Conservation (phyloP, 1,140 invertebrate species). For the Tigriopus japonicus region DNA sequence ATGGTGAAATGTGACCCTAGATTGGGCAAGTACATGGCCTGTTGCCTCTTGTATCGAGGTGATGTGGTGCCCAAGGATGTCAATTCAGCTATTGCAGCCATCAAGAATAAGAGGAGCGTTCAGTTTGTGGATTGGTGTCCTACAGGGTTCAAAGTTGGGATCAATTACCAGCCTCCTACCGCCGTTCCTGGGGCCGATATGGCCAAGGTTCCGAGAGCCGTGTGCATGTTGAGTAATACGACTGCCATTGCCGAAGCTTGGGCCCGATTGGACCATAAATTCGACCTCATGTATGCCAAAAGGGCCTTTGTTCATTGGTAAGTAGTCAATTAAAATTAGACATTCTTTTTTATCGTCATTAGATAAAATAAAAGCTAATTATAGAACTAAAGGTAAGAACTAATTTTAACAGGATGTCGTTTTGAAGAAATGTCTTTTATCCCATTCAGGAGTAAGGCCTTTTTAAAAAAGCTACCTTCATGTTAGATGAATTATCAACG, state of each 20-base stretch:
- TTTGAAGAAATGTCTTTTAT: too few species aligned
- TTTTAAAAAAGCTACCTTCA: too few species aligned
- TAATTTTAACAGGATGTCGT: too few species aligned
- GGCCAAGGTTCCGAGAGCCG: constrained; percentile 32
- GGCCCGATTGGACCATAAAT: constrained; percentile 31
- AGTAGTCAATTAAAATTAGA: too few species aligned
- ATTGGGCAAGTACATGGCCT: constrained; percentile 76
- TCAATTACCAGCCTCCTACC: constrained; percentile 34
- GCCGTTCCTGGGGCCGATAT: constrained; percentile 39
- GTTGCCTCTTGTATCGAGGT: constrained; percentile 56
- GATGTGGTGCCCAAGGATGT: constrained; percentile 59
- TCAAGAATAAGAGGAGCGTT: constrained; percentile 62
- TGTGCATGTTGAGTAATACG: constrained; percentile 58
- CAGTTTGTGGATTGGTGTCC: constrained; percentile 83
- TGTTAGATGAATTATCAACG: too few species aligned
- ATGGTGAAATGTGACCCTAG: constrained; percentile 84
- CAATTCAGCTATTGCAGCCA: constrained; percentile 60
- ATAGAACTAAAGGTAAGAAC: too few species aligned
- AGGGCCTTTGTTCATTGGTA: constrained; percentile 25
- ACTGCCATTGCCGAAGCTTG: constrained; percentile 40
- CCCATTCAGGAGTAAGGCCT: too few species aligned
- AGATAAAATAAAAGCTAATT: too few species aligned
- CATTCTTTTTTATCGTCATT: too few species aligned
- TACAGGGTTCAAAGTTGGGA: constrained; percentile 50
- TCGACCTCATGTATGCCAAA: constrained; percentile 26